These are phyloP conservation scores for Ianthella basta DNA, from an alignment of 37 sponge, comb jelly and placozoan genomes.

Conservation along the genomic window DNA sequence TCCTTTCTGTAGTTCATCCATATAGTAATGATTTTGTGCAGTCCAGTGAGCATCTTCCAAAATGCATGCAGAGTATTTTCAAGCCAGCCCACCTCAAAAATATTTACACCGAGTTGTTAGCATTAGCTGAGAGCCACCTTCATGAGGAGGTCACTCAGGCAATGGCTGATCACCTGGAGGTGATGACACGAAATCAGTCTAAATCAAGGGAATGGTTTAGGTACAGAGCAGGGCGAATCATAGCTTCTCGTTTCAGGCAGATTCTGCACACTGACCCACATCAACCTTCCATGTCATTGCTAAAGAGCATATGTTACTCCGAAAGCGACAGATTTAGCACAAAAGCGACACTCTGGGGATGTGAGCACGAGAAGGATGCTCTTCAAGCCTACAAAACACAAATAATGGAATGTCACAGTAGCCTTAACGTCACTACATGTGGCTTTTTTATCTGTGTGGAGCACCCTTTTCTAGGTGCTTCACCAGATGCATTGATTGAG, in stretches of 20 bases:
- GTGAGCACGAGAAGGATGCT: slow-evolving; percentile 36
- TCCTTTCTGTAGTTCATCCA: slow-evolving; percentile 27
- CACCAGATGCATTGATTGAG: slow-evolving; percentile 39
- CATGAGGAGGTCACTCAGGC: slow-evolving; percentile 1
- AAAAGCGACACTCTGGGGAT: slow-evolving; percentile 37
- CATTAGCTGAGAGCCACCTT: neutral
- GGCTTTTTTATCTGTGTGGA: neutral
- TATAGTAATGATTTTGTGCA: slow-evolving; percentile 25
- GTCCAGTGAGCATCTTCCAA: slow-evolving; percentile 27
- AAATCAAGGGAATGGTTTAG: slow-evolving; percentile 39
- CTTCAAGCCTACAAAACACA: slow-evolving; percentile 19
- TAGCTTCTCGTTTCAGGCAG: slow-evolving; percentile 39
- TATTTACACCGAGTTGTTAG: neutral
- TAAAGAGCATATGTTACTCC: slow-evolving; percentile 43
- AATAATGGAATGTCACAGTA: neutral
- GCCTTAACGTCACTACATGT: neutral
- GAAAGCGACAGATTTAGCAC: slow-evolving; percentile 27
- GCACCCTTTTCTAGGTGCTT: slow-evolving; percentile 40
- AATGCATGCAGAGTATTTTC: slow-evolving; percentile 4
- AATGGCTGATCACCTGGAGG: slow-evolving; percentile 18
- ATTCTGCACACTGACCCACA: slow-evolving; percentile 29
- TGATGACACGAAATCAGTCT: slow-evolving; percentile 25
- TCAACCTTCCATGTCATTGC: slow-evolving; percentile 32
- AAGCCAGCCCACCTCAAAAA: slow-evolving; percentile 18
- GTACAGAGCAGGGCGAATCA: slow-evolving; percentile 41